A percentile compares a stretch with the other conserved stretches of the same genome.
Conservation (phyloP, 2,888 invertebrate species). For the Drosophila meridiana region DNA sequence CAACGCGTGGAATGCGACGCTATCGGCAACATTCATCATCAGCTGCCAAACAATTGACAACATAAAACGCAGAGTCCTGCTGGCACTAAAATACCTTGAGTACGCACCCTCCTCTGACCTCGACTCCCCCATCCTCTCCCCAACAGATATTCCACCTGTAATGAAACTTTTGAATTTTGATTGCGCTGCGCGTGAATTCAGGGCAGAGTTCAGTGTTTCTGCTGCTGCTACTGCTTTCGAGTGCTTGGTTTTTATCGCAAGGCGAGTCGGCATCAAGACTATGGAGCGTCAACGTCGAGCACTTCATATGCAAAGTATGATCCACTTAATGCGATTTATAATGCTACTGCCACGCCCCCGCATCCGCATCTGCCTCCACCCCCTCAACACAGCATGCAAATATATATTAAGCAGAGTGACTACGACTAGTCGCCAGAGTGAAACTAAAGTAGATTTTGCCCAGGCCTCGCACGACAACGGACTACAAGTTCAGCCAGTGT, state of each 20-base stretch:
- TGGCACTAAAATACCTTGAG: slow-evolving; percentile 39
- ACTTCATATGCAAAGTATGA: slow-evolving; percentile 82
- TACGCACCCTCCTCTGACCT: too few species aligned
- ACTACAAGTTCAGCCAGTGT: slow-evolving; percentile 16
- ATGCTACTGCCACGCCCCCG: slow-evolving; percentile 41
- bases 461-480: slow-evolving; percentile 13
- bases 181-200: slow-evolving; percentile 43
- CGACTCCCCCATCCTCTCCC: neutral
- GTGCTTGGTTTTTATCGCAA: slow-evolving; percentile 68
- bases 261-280: slow-evolving; percentile 35
- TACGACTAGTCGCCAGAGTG: slow-evolving; percentile 23
- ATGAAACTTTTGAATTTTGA: slow-evolving; percentile 82
- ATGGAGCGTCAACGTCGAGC: slow-evolving; percentile 39
- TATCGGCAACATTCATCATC: slow-evolving; percentile 79
- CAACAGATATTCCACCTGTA: slow-evolving; percentile 65
- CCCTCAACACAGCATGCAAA: slow-evolving; percentile 48
- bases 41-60: slow-evolving; percentile 79
- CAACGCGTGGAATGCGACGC: slow-evolving; percentile 41
- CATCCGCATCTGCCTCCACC: neutral
- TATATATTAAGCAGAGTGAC: slow-evolving; percentile 59
- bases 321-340: slow-evolving; percentile 82
- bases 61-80: slow-evolving; percentile 41
- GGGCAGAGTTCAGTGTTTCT: slow-evolving; percentile 43
- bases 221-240: slow-evolving; percentile 21
- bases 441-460: slow-evolving; percentile 40